phyloP scores from a whole-genome alignment of 2,113 vertebrate genomes.

The Benitochromis conjunctus region DNA sequence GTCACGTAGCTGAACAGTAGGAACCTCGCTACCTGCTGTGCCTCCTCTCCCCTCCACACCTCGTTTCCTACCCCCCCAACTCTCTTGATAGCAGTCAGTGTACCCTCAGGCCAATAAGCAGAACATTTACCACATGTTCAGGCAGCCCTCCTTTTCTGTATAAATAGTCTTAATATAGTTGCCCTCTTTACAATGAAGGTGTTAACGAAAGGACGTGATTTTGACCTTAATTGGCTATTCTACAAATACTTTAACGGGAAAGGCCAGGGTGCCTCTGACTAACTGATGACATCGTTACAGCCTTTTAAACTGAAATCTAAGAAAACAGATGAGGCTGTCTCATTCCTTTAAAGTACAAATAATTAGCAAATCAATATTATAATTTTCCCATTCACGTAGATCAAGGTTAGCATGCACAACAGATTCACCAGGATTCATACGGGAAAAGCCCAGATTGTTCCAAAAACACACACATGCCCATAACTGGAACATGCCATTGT shows the following conservation, averaged over 20 bases:
- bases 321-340: background rate
- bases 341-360: background rate
- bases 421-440: background rate
- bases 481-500: background rate
- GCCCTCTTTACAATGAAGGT: slow-evolving; percentile 46
- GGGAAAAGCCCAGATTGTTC: background rate
- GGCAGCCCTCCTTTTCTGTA: slow-evolving; percentile 31
- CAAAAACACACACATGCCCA: background rate
- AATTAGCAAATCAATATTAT: background rate
- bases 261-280: background rate
- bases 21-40: slow-evolving; percentile 24
- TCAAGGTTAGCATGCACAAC: background rate
- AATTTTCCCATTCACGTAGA: background rate
- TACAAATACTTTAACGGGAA: slow-evolving; percentile 1
- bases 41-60: background rate
- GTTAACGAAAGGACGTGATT: slow-evolving; percentile 35
- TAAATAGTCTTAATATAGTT: slow-evolving; percentile 53
- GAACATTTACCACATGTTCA: slow-evolving; percentile 40
- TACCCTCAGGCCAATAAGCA: slow-evolving; percentile 47
- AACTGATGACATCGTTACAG: background rate
- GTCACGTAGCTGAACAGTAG: slow-evolving; percentile 34
- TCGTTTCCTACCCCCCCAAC: background rate
- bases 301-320: background rate
- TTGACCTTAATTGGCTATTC: slow-evolving; percentile 41
- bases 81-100: slow-evolving; percentile 40